Percentiles rank a stretch among this genome's conserved stretches.
phyloP scores from a whole-genome alignment of 2,888 invertebrate species.

The Acanthosepion lycidas region DNA sequence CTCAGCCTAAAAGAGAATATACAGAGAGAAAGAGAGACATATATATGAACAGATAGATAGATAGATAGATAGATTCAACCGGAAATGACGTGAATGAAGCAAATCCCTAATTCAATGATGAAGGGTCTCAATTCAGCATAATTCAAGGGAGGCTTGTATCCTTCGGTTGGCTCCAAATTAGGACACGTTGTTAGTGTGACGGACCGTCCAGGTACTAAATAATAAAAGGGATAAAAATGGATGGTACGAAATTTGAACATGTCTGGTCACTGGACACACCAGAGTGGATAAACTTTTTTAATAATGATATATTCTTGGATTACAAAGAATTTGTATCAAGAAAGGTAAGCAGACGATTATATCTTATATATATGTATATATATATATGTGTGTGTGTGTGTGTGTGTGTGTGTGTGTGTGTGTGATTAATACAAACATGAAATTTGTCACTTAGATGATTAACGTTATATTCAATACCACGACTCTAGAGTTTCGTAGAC shows the following conservation, averaged over 20 bases:
- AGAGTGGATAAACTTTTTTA: slow-evolving; percentile 41
- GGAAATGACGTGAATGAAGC: no score
- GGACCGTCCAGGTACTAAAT: not conserved
- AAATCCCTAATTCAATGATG: not conserved
- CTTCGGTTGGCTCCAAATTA: not conserved
- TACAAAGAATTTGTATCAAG: slow-evolving; percentile 46
- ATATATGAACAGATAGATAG: not conserved
- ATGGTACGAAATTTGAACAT: not conserved
- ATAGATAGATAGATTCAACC: not conserved
- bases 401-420: not conserved
- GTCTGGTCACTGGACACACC: slow-evolving; percentile 21
- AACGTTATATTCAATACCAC: no score
- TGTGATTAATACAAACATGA: no score
- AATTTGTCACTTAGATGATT: no score
- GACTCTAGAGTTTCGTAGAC: no score
- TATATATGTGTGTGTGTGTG: not conserved
- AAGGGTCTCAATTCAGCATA: not conserved
- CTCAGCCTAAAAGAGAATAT: not conserved
- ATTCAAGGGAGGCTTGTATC: not conserved
- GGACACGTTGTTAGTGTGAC: not conserved
- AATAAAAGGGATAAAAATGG: not conserved
- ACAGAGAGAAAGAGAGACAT: not conserved
- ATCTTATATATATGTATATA: not conserved
- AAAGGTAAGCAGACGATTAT: not conserved
- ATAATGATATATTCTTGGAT: slow-evolving; percentile 46